Conservation (phyloP, 2,797 vertebrate genomes). For the Decapterus maruadsi region DNA sequence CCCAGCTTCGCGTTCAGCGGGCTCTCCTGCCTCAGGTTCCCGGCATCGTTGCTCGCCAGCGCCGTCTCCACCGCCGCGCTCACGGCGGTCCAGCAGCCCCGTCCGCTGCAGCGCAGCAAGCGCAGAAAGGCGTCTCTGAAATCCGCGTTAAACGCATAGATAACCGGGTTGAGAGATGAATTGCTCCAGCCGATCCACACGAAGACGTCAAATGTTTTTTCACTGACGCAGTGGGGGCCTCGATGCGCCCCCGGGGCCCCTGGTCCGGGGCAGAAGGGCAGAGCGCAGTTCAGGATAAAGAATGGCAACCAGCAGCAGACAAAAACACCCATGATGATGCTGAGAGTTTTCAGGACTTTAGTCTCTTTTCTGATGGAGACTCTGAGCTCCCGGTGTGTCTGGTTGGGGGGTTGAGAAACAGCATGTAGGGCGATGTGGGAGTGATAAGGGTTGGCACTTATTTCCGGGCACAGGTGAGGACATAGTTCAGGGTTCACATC, state of each 20-base stretch:
- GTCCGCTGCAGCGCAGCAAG: constrained; percentile 71
- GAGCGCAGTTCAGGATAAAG: constrained; percentile 81
- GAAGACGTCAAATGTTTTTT: constrained; percentile 81
- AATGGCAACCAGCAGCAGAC: constrained; percentile 84
- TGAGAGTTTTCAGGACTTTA: constrained; percentile 81
- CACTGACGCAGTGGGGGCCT: constrained; percentile 76
- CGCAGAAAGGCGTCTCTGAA: constrained; percentile 82
- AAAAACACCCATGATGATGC: constrained; percentile 83
- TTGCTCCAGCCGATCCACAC: constrained; percentile 86
- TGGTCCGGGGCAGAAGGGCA: constrained; percentile 78
- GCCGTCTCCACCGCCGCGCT: constrained; percentile 61
- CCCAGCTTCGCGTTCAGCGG: constrained; percentile 37
- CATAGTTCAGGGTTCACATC: constrained; percentile 38
- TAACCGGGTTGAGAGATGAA: constrained; percentile 82
- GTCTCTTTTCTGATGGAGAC: constrained; percentile 79
- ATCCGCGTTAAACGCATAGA: constrained; percentile 83
- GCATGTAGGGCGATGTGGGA: constrained; percentile 8
- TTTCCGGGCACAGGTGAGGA: constrained; percentile 57
- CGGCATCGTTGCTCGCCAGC: constrained; percentile 66
- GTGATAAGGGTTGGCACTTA: constrained; percentile 36
- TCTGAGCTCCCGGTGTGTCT: constrained; percentile 64
- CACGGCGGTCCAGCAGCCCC: constrained; percentile 54
- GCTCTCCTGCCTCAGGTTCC: constrained; percentile 52
- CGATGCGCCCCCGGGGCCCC: constrained; percentile 38
- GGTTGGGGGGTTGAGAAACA: constrained; percentile 16